Conservation (phyloP, 2,113 vertebrate species). For the Chaenocephalus aceratus region DNA sequence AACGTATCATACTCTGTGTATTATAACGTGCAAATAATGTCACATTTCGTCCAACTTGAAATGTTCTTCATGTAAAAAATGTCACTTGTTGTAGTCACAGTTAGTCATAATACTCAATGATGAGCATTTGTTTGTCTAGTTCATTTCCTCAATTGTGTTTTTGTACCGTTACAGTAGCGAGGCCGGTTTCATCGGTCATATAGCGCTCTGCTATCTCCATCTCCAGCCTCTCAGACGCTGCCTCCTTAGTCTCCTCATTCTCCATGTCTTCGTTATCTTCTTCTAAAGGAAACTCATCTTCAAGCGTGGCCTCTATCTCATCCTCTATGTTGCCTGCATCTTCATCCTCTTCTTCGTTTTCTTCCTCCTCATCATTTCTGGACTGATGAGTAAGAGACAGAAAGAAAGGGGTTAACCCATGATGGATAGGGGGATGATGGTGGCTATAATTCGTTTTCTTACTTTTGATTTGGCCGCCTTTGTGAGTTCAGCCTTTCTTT, state of each 20-base stretch:
- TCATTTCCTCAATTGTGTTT: neutral
- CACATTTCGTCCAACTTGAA: neutral
- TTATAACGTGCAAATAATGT: neutral
- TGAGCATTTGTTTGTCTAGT: neutral
- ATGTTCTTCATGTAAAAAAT: neutral
- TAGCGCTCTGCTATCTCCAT: conserved; percentile 87
- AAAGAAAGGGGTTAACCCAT: neutral
- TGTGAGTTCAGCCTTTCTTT: conserved; percentile 88
- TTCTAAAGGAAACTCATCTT: conserved; percentile 88
- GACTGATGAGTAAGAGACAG: conserved; percentile 37
- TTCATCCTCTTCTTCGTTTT: conserved; percentile 62
- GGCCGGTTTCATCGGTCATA: conserved; percentile 79
- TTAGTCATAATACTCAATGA: neutral
- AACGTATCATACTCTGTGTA: neutral
- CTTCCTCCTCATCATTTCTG: conserved; percentile 54
- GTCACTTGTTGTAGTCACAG: neutral
- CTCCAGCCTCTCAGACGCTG: conserved; percentile 84
- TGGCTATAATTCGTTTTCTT: conserved; percentile 1
- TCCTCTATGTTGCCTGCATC: conserved; percentile 76
- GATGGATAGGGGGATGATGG: neutral
- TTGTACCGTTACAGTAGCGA: conserved; percentile 83
- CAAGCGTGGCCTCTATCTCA: conserved; percentile 85
- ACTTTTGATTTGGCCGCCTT: conserved; percentile 21
- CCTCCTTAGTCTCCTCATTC: conserved; percentile 85
- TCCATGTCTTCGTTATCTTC: conserved; percentile 78